Conservation (phyloP, 1,140 invertebrate species). For the Batillaria attramentaria region DNA sequence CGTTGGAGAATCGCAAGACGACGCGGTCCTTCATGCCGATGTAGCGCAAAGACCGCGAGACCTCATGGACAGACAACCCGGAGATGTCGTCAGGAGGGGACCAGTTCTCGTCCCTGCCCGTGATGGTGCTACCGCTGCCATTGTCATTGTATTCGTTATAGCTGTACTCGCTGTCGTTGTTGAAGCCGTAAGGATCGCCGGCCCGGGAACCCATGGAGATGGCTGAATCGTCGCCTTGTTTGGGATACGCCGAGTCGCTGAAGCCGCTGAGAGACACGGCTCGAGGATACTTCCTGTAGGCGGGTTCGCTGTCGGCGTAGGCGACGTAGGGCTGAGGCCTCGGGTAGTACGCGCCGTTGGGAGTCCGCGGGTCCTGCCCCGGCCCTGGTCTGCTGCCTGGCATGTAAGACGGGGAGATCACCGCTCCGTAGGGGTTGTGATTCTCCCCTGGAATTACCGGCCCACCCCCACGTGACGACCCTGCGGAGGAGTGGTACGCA, state of each 20-base stretch:
- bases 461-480: not conserved
- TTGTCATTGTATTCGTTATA: slow-evolving; percentile 37
- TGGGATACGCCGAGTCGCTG: slow-evolving; percentile 45
- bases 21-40: slow-evolving; percentile 69
- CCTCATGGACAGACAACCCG: slow-evolving; percentile 59
- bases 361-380: not conserved
- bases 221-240: slow-evolving; percentile 63
- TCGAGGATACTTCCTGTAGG: slow-evolving; percentile 39
- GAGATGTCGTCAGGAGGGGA: slow-evolving; percentile 59
- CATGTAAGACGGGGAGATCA: not conserved
- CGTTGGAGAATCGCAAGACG: slow-evolving; percentile 63
- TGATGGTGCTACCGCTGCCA: slow-evolving; percentile 26
- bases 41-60: slow-evolving; percentile 64
- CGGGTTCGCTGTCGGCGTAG: slow-evolving; percentile 58
- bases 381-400: not conserved
- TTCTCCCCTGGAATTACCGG: too few species aligned
- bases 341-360: slow-evolving; percentile 14
- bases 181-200: slow-evolving; percentile 49
- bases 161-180: slow-evolving; percentile 65
- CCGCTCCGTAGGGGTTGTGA: not conserved
- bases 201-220: slow-evolving; percentile 63
- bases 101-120: slow-evolving; percentile 57
- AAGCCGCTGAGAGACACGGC: slow-evolving; percentile 49
- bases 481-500: not conserved
- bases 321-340: slow-evolving; percentile 6